These are phyloP conservation scores for Xestia xanthographa DNA, from an alignment of 2,888 invertebrate species.

Conservation along the genomic window DNA sequence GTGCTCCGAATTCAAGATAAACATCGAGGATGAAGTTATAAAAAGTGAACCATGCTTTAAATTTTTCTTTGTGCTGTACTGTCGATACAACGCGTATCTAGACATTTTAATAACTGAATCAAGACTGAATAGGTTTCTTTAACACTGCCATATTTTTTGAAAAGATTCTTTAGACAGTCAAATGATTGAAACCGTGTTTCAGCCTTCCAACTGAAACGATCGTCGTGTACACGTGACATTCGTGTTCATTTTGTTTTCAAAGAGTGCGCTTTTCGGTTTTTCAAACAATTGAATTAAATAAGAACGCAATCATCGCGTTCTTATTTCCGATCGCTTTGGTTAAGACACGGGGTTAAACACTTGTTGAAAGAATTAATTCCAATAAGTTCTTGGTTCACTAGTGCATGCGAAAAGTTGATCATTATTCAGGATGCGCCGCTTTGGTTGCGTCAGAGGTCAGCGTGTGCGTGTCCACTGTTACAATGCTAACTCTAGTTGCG, in stretches of 20 bases:
- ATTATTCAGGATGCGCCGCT: slow-evolving; percentile 78
- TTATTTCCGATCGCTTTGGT: background rate
- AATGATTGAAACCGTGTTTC: background rate
- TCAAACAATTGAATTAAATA: background rate
- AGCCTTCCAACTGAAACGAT: background rate
- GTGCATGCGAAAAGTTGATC: slow-evolving; percentile 68
- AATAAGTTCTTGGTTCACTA: slow-evolving; percentile 63
- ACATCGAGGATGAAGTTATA: slow-evolving; percentile 70
- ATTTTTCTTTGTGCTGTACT: background rate
- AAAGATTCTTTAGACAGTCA: background rate
- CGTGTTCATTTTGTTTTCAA: background rate
- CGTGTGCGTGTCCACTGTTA: slow-evolving; percentile 80
- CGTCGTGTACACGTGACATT: background rate
- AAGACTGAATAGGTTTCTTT: background rate
- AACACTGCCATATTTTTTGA: too few species aligned
- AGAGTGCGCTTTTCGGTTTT: background rate
- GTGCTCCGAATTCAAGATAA: slow-evolving; percentile 86
- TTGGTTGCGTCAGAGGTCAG: slow-evolving; percentile 88
- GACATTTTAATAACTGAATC: too few species aligned
- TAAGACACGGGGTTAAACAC: background rate
- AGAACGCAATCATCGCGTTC: background rate
- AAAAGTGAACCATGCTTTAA: slow-evolving; percentile 68
- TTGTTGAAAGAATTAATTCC: background rate
- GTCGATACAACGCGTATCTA: fast-evolving
- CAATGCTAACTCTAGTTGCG: slow-evolving; percentile 75